phyloP scores from a whole-genome alignment of 1,140 invertebrate species.

The Galendromus occidentalis region DNA sequence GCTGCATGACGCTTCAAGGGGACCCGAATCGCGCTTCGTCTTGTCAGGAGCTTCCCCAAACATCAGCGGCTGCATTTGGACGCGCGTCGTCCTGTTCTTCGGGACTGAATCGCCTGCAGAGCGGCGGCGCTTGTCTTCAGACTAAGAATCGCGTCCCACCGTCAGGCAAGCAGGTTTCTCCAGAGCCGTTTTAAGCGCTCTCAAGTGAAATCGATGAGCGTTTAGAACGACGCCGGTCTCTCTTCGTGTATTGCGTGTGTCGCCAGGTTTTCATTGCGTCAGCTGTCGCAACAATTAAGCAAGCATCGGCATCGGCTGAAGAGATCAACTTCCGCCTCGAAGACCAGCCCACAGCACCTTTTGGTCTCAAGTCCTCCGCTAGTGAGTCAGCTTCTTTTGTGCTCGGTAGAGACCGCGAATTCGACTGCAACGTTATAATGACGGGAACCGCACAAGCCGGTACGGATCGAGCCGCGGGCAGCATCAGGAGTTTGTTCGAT shows the following conservation, averaged over 20 bases:
- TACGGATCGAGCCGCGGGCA: not conserved
- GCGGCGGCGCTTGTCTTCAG: too few species aligned
- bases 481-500: not conserved
- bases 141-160: too few species aligned
- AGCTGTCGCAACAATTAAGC: not conserved
- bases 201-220: not conserved
- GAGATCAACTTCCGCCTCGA: not conserved
- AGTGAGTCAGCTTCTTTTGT: not conserved
- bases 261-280: constrained; percentile 6
- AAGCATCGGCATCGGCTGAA: not conserved
- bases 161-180: too few species aligned
- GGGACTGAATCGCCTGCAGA: too few species aligned
- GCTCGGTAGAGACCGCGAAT: not conserved
- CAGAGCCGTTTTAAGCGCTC: constrained; percentile 3
- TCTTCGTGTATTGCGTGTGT: constrained; percentile 7
- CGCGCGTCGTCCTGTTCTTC: too few species aligned
- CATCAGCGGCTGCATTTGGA: too few species aligned
- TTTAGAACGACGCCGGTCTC: constrained; percentile 7
- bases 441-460: not conserved
- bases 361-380: not conserved
- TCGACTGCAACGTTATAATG: not conserved
- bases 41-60: too few species aligned
- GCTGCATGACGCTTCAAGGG: too few species aligned
- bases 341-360: not conserved
- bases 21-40: too few species aligned